Evolutionary conservation across 2,888 invertebrate genomes (phyloP).

Genomic region (Dryococelus australis): DNA sequence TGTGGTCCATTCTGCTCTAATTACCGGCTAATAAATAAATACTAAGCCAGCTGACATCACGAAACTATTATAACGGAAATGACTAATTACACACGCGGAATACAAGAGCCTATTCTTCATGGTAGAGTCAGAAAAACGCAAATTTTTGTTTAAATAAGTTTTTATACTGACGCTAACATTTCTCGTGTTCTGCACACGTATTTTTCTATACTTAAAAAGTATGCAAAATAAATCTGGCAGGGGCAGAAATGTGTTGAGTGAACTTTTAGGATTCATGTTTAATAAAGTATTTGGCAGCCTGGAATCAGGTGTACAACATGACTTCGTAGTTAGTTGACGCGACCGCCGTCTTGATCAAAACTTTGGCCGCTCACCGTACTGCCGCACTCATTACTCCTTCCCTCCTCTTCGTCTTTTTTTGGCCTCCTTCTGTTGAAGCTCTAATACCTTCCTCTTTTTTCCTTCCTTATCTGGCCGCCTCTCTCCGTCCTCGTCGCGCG

Average conservation of each 20-base stretch:
- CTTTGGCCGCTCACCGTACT: background rate
- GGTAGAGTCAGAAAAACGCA: background rate
- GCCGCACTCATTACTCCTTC: background rate
- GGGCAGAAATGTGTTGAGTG: background rate
- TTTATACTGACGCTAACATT: background rate
- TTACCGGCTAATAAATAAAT: background rate
- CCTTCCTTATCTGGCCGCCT: constrained; percentile 22
- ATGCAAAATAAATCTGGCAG: background rate
- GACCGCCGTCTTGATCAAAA: background rate
- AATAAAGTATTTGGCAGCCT: background rate
- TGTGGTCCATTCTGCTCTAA: background rate
- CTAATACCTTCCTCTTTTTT: constrained; percentile 29
- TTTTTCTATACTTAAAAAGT: background rate
- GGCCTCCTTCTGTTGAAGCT: constrained; percentile 28
- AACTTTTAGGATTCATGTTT: background rate
- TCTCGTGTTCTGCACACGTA: background rate
- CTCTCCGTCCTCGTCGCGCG: constrained; percentile 1
- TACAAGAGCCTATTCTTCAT: background rate
- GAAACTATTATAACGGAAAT: background rate
- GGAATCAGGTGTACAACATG: background rate
- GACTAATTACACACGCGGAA: background rate
- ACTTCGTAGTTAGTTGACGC: background rate
- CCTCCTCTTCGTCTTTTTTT: background rate
- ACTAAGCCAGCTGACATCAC: background rate
- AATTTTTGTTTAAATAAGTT: background rate